Conservation (phyloP, 2,888 invertebrate species). For the Eristalis pertinax region DNA sequence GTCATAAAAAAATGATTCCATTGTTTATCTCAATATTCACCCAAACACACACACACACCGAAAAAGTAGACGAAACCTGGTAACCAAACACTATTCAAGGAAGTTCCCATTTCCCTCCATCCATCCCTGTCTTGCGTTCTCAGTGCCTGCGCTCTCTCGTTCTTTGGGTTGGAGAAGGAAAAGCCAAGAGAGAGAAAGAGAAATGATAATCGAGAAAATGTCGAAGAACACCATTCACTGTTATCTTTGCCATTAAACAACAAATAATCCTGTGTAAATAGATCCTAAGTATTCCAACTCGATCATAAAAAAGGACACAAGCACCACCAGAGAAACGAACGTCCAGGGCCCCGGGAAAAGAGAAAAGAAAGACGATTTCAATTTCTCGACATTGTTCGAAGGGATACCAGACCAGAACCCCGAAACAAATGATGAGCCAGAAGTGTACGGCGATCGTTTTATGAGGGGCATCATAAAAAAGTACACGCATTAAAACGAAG, state of each 20-base stretch:
- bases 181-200: neutral
- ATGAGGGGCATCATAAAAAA: conserved; percentile 51
- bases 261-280: conserved; percentile 65
- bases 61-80: neutral
- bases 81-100: conserved; percentile 6
- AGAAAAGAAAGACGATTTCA: conserved; percentile 3
- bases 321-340: conserved; percentile 1
- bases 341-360: neutral
- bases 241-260: conserved; percentile 49
- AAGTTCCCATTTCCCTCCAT: neutral
- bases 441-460: conserved; percentile 42
- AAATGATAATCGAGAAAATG: neutral
- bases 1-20: conserved; percentile 43
- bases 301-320: conserved; percentile 42
- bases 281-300: conserved; percentile 48
- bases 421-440: neutral
- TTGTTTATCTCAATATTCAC: neutral
- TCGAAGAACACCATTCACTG: neutral
- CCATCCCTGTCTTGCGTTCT: neutral
- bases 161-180: neutral
- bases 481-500: conserved; percentile 41
- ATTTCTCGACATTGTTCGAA: neutral
- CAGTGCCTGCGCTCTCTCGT: too few species aligned
- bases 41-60: neutral
- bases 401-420: neutral